Evolutionary conservation across 2,797 vertebrate genomes (phyloP).

Genomic region (Helarctos malayanus): DNA sequence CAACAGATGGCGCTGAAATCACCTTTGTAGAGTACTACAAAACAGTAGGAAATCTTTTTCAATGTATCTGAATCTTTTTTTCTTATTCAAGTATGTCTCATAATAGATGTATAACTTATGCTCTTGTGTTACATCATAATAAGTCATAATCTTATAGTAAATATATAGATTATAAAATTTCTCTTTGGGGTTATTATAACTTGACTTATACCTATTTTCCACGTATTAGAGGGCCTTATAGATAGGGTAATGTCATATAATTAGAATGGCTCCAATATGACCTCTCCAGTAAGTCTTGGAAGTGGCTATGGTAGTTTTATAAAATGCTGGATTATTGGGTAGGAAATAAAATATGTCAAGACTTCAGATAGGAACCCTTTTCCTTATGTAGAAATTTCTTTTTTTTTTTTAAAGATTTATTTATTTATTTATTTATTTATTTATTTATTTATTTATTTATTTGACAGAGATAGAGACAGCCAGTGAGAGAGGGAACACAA

Average conservation of each 20-base stretch:
- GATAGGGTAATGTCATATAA: not conserved
- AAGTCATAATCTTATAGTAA: not conserved
- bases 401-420: too few relatives aligned
- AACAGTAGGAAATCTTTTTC: constrained; percentile 63
- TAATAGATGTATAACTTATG: not conserved
- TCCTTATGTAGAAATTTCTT: not conserved
- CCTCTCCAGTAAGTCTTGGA: not conserved
- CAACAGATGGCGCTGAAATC: constrained; percentile 89
- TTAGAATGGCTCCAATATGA: not conserved
- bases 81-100: not conserved
- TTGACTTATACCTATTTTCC: not conserved
- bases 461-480: too few relatives aligned
- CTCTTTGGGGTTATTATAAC: not conserved
- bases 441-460: too few relatives aligned
- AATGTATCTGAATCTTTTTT: not conserved
- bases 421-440: too few relatives aligned
- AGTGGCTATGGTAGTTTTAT: not conserved
- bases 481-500: too few relatives aligned
- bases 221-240: not conserved
- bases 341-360: not conserved
- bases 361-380: not conserved
- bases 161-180: not conserved
- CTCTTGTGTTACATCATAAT: not conserved
- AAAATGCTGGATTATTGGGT: not conserved
- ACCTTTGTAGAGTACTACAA: constrained; percentile 93